These are phyloP conservation scores for Germaria angustata DNA, from an alignment of 2,888 invertebrate genomes.

Conservation along the genomic window DNA sequence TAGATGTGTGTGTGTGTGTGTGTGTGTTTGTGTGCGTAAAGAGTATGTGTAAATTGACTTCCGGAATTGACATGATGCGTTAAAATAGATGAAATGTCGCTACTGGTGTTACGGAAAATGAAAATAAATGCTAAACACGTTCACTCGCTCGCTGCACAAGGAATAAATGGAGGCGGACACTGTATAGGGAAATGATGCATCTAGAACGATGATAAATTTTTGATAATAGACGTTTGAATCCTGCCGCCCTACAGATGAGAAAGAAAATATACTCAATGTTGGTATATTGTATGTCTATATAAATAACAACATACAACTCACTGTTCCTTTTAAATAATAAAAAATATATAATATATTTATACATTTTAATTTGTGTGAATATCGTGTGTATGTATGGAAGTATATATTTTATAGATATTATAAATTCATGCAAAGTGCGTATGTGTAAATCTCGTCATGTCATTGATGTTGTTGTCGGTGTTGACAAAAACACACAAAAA, in stretches of 20 bases:
- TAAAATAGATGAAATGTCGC: conserved; percentile 36
- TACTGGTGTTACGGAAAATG: conserved; percentile 61
- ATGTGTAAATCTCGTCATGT: conserved; percentile 32
- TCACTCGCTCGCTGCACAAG: conserved; percentile 5
- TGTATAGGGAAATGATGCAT: conserved; percentile 1
- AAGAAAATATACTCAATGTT: conserved; percentile 13
- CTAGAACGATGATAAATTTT: conserved; percentile 26
- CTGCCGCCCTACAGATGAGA: background rate
- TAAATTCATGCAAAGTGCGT: conserved; percentile 29
- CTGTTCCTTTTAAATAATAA: background rate
- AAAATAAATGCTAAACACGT: conserved; percentile 65
- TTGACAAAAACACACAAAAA: conserved; percentile 38
- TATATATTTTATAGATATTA: background rate
- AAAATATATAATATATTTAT: background rate
- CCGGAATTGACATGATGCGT: conserved; percentile 64
- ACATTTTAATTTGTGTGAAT: too few species aligned
- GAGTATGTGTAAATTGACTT: conserved; percentile 63
- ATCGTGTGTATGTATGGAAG: background rate
- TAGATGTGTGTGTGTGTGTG: background rate
- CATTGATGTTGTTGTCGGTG: conserved; percentile 37
- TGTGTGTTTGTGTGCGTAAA: background rate
- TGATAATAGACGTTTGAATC: conserved; percentile 28
- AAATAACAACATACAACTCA: conserved; percentile 9
- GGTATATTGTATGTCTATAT: conserved; percentile 24
- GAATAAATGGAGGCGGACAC: background rate